These are phyloP conservation scores for Argynnis bischoffii DNA, from an alignment of 2,888 invertebrate genomes.

Conservation along the genomic window DNA sequence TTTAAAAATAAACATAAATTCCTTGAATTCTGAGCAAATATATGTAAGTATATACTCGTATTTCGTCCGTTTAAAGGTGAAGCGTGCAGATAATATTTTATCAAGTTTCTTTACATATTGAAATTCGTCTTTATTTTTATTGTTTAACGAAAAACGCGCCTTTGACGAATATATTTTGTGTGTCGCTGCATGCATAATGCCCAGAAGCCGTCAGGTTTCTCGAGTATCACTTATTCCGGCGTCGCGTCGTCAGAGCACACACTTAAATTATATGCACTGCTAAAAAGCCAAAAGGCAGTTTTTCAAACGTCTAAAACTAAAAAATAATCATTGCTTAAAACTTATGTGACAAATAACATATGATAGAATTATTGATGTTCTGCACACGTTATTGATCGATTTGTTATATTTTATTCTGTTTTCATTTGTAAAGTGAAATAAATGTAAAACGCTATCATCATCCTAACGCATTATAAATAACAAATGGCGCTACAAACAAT, in stretches of 20 bases:
- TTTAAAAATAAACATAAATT: constrained; percentile 9
- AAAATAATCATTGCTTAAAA: too few species aligned
- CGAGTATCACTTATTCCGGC: constrained; percentile 17
- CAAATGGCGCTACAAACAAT: constrained; percentile 13
- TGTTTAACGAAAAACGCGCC: constrained; percentile 17
- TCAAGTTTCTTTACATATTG: constrained; percentile 8
- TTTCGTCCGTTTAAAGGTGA: constrained; percentile 5
- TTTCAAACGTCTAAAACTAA: too few species aligned
- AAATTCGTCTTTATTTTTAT: constrained; percentile 13
- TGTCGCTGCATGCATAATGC: constrained; percentile 1
- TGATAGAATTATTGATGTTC: too few species aligned
- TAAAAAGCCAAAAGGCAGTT: neutral
- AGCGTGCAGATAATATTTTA: constrained; percentile 25
- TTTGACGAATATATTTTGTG: constrained; percentile 13
- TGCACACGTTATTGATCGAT: too few species aligned
- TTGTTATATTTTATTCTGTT: too few species aligned
- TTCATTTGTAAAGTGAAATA: too few species aligned
- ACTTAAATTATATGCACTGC: neutral
- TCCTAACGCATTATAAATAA: constrained; percentile 6
- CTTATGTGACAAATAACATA: too few species aligned
- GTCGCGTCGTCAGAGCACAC: neutral
- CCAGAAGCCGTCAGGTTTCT: constrained; percentile 4
- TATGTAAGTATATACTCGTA: neutral
- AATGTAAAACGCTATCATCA: too few species aligned
- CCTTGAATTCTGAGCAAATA: constrained; percentile 1